Evolutionary conservation across 2,888 invertebrate species (phyloP).

Genomic region (Ennomos quercinarius): DNA sequence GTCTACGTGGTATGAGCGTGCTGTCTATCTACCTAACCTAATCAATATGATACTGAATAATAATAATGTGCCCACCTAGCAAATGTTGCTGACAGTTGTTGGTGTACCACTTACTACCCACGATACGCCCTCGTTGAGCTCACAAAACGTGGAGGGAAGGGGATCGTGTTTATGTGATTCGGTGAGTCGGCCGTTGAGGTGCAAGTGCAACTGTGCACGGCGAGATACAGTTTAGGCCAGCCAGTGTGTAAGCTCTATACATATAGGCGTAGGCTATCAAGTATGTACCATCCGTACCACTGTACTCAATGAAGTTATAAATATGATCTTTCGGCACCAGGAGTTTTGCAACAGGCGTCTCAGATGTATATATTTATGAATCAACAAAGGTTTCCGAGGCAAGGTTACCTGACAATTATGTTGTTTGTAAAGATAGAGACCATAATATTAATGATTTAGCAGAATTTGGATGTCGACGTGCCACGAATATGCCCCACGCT

Average conservation of each 20-base stretch:
- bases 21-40: constrained; percentile 30
- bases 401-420: too few relatives aligned
- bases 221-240: constrained; percentile 7
- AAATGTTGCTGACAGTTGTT: constrained; percentile 36
- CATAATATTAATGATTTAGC: too few relatives aligned
- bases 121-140: constrained; percentile 23
- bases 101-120: constrained; percentile 8
- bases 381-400: too few relatives aligned
- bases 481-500: too few relatives aligned
- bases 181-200: constrained; percentile 48
- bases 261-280: neutral
- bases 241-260: constrained; percentile 15
- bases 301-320: too few relatives aligned
- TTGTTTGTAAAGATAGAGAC: too few relatives aligned
- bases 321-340: too few relatives aligned
- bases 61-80: constrained; percentile 31
- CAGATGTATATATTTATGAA: too few relatives aligned
- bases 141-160: constrained; percentile 40
- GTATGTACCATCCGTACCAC: too few relatives aligned
- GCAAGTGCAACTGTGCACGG: constrained; percentile 41
- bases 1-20: constrained; percentile 24
- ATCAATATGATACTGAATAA: constrained; percentile 37
- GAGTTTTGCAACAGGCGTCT: too few relatives aligned
- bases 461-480: too few relatives aligned
- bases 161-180: constrained; percentile 58